These are phyloP conservation scores for Mesocricetus auratus DNA, from an alignment of 2,113 vertebrate species.

Conservation along the genomic window DNA sequence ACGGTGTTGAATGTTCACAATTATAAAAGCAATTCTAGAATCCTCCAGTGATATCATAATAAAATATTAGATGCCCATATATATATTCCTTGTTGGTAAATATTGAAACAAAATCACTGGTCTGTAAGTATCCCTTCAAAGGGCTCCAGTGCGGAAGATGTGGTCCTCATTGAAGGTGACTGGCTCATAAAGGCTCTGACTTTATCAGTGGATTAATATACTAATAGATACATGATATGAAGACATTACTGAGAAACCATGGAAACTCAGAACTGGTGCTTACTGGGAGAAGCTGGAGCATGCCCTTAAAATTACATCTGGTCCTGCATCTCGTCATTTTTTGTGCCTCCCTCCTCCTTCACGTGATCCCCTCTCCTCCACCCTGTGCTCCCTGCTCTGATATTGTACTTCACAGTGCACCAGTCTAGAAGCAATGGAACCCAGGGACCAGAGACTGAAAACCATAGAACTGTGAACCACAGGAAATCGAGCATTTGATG, in stretches of 20 bases:
- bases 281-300: no score
- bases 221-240: neutral
- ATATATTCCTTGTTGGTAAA: neutral
- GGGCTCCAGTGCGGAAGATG: neutral
- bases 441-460: neutral
- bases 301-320: neutral
- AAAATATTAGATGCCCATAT: neutral
- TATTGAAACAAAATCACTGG: conserved; percentile 50
- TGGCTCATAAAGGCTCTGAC: neutral
- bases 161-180: neutral
- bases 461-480: neutral
- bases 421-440: neutral
- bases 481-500: neutral
- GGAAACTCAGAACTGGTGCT: neutral
- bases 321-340: neutral
- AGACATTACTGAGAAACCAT: neutral
- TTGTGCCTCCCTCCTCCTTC: neutral
- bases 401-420: neutral
- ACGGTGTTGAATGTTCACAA: neutral
- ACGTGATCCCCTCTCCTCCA: neutral
- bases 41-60: neutral
- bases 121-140: neutral
- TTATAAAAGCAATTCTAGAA: conserved; percentile 50
- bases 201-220: neutral
- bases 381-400: neutral